phyloP scores from a whole-genome alignment of 2,797 vertebrate genomes.

The Prionace glauca region DNA sequence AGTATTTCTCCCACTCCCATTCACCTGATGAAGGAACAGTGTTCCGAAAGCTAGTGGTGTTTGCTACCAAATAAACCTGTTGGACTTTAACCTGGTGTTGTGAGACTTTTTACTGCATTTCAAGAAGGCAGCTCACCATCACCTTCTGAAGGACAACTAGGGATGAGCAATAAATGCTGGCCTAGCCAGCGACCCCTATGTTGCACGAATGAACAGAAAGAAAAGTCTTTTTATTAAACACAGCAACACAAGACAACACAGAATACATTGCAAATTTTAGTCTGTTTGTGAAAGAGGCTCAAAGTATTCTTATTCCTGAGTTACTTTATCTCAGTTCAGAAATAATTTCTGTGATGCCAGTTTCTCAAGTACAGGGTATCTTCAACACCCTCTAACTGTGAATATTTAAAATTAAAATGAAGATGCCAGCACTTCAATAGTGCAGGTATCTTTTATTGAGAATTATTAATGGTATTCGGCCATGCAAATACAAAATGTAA shows the following conservation, averaged over 20 bases:
- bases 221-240: neutral
- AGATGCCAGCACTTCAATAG: neutral
- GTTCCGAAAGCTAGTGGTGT: no score
- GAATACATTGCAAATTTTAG: neutral
- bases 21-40: no score
- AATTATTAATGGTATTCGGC: constrained; percentile 13
- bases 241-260: neutral
- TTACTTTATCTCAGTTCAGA: neutral
- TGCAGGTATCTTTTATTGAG: neutral
- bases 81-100: no score
- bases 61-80: no score
- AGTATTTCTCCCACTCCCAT: no score
- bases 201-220: no score
- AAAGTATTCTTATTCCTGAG: neutral
- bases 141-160: no score
- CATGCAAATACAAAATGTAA: neutral
- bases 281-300: neutral
- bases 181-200: no score
- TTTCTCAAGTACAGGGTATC: neutral
- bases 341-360: neutral
- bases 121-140: no score
- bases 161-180: no score
- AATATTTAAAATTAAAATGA: neutral
- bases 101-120: no score
- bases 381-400: neutral